Percentiles rank a stretch among this genome's conserved stretches.
These are phyloP conservation scores for Endomychus coccineus DNA, from an alignment of 2,888 invertebrate species.

Conservation along the genomic window DNA sequence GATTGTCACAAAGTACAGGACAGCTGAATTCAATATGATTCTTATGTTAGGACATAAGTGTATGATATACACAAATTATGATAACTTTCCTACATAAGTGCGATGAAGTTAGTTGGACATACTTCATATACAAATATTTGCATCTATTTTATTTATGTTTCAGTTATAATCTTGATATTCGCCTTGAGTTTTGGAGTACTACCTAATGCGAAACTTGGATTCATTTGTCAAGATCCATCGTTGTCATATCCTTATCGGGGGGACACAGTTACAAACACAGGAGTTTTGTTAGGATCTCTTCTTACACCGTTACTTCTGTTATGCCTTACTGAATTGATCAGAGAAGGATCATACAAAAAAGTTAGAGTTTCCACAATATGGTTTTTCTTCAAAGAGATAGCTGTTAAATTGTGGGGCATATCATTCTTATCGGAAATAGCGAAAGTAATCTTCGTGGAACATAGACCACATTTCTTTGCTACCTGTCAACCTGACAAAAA, in stretches of 20 bases:
- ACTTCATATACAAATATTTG: too few species aligned
- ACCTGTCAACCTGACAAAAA: slow-evolving; percentile 62
- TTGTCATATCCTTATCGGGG: slow-evolving; percentile 60
- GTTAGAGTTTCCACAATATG: slow-evolving; percentile 44
- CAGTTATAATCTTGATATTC: slow-evolving; percentile 53
- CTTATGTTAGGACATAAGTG: too few species aligned
- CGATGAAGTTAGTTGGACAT: too few species aligned
- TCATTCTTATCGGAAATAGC: slow-evolving; percentile 55
- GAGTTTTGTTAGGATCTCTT: slow-evolving; percentile 50
- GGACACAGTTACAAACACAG: slow-evolving; percentile 56
- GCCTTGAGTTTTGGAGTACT: slow-evolving; percentile 58
- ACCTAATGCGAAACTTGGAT: slow-evolving; percentile 57
- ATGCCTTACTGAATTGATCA: slow-evolving; percentile 30
- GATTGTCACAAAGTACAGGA: too few species aligned
- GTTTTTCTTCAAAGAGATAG: slow-evolving; percentile 47
- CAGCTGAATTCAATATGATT: too few species aligned
- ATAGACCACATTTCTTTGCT: slow-evolving; percentile 69
- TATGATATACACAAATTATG: too few species aligned
- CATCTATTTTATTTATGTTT: too few species aligned
- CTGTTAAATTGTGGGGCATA: slow-evolving; percentile 55
- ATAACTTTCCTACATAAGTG: too few species aligned
- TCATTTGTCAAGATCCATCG: slow-evolving; percentile 63
- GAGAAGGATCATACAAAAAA: slow-evolving; percentile 40
- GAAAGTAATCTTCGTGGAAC: slow-evolving; percentile 63
- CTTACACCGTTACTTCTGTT: slow-evolving; percentile 51